phyloP scores from a whole-genome alignment of 2,888 invertebrate species.

The Nasonia oneida region DNA sequence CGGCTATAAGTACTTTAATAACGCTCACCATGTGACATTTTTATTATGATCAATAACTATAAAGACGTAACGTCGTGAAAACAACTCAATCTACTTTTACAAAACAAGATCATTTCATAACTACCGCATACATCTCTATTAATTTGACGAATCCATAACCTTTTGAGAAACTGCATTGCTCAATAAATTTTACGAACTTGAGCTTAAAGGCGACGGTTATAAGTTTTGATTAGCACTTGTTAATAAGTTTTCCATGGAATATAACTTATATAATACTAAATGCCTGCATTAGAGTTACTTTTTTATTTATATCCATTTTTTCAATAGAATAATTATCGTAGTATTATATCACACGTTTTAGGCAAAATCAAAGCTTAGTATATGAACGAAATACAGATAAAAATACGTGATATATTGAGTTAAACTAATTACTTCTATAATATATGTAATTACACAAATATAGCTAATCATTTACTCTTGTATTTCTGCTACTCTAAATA shows the following conservation, averaged over 20 bases:
- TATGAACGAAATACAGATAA: too few species aligned
- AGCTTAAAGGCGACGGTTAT: not conserved
- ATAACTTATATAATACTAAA: conserved; percentile 12
- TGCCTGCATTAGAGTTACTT: conserved; percentile 18
- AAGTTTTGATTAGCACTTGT: not conserved
- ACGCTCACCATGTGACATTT: not conserved
- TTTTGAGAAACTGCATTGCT: conserved; percentile 28
- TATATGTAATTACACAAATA: not conserved
- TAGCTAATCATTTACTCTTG: not conserved
- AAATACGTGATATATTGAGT: not conserved
- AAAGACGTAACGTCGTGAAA: not conserved
- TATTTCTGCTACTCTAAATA: not conserved
- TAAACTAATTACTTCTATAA: not conserved
- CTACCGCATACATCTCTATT: not conserved
- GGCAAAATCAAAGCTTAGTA: too few species aligned
- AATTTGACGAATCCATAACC: conserved; percentile 16
- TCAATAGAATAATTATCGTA: not conserved
- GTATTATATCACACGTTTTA: not conserved
- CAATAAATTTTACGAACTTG: conserved; percentile 36
- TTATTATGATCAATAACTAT: not conserved
- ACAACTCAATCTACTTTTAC: not conserved
- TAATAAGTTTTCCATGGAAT: not conserved
- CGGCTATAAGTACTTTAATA: not conserved
- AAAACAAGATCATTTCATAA: conserved; percentile 43
- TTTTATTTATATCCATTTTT: not conserved